Evolutionary conservation across 2,888 invertebrate genomes (phyloP).

Genomic region (Eucriotettix oculatus): DNA sequence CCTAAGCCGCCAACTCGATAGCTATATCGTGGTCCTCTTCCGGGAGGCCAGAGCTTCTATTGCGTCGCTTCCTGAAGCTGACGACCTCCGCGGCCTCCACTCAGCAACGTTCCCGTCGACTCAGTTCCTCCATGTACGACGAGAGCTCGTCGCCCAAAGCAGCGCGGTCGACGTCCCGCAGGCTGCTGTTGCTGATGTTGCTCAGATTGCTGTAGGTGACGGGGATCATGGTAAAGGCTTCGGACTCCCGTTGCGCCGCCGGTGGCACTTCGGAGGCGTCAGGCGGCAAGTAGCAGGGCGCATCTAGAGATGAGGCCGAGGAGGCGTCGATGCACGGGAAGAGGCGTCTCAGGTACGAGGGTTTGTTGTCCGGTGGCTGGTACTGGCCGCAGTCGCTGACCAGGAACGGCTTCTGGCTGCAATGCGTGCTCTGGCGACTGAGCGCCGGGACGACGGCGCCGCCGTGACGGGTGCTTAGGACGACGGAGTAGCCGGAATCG

Average conservation of each 20-base stretch:
- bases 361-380: not conserved
- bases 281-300: not conserved
- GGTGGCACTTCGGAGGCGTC: not conserved
- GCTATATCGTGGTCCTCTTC: too few relatives aligned
- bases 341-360: not conserved
- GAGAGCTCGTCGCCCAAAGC: conserved; percentile 8
- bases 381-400: not conserved
- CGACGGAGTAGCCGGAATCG: not conserved
- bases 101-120: conserved; percentile 7
- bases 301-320: not conserved
- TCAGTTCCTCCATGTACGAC: conserved; percentile 7
- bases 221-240: not conserved
- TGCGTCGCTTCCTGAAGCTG: not conserved
- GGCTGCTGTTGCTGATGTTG: conserved; percentile 7
- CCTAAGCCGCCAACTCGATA: too few relatives aligned
- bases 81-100: not conserved
- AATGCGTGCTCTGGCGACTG: conserved; percentile 1
- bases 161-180: conserved; percentile 5
- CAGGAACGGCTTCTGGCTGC: not conserved
- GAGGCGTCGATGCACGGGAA: not conserved
- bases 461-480: not conserved
- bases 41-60: too few relatives aligned
- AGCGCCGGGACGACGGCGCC: not conserved
- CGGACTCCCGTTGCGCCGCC: not conserved
- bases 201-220: not conserved